Evolutionary conservation across 1,140 invertebrate species (phyloP).

Genomic region (Uloborus diversus): DNA sequence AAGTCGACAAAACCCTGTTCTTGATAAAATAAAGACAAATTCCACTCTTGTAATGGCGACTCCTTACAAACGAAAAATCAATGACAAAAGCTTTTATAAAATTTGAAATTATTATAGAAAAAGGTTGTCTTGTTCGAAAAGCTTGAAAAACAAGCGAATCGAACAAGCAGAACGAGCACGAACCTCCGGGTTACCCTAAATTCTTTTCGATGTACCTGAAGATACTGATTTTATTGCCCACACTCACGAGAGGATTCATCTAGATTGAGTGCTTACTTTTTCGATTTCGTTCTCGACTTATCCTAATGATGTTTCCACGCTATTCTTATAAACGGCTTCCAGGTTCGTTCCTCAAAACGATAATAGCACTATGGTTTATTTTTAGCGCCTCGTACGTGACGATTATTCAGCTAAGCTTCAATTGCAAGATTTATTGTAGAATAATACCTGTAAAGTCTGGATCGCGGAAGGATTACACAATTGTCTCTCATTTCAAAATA

Average conservation of each 20-base stretch:
- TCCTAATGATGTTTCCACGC: neutral
- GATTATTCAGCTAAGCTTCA: too few relatives aligned
- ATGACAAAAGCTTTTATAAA: constrained; percentile 10
- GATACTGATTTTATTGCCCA: constrained; percentile 4
- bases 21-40: too few relatives aligned
- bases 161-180: neutral
- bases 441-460: too few relatives aligned
- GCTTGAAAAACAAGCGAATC: neutral
- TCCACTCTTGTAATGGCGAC: too few relatives aligned
- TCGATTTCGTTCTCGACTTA: neutral
- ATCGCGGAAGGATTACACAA: too few relatives aligned
- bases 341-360: neutral
- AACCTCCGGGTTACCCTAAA: neutral
- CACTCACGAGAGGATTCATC: neutral
- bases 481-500: too few relatives aligned
- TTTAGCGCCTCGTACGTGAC: neutral
- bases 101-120: constrained; percentile 1
- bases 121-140: neutral
- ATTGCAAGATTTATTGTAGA: too few relatives aligned
- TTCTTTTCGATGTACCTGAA: neutral
- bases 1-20: too few relatives aligned
- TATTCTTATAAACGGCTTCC: neutral
- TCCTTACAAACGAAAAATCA: too few relatives aligned
- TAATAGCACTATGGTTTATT: neutral
- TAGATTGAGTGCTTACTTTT: neutral